Conservation (phyloP, 2,888 invertebrate genomes). For the Amphipyra berbera region DNA sequence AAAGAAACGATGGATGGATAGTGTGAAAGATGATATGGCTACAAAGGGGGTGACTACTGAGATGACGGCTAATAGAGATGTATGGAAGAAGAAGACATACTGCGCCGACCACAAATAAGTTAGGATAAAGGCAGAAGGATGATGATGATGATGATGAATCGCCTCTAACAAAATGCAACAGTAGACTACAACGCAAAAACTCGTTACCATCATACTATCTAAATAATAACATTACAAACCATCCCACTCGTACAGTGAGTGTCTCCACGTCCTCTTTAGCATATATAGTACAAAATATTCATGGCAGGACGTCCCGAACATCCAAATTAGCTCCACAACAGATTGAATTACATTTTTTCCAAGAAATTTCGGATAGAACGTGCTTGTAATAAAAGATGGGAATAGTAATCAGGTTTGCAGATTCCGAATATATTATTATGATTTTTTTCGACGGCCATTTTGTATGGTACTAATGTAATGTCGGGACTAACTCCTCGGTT, state of each 20-base stretch:
- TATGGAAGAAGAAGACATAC: too few relatives aligned
- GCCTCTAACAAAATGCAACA: too few relatives aligned
- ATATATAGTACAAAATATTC: conserved; percentile 43
- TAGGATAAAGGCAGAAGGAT: too few relatives aligned
- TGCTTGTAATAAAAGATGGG: conserved; percentile 49
- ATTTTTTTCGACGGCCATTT: conserved; percentile 24
- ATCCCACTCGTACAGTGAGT: neutral
- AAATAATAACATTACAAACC: too few relatives aligned
- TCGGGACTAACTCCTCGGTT: neutral
- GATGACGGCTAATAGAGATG: too few relatives aligned
- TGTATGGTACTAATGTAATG: neutral
- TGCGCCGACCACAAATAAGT: too few relatives aligned
- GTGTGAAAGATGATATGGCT: too few relatives aligned
- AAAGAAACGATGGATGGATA: too few relatives aligned
- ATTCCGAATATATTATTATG: conserved; percentile 38
- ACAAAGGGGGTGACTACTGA: too few relatives aligned
- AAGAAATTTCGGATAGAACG: conserved; percentile 54
- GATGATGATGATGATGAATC: too few relatives aligned
- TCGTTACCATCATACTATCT: too few relatives aligned
- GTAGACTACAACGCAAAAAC: too few relatives aligned
- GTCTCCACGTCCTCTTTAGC: conserved; percentile 1
- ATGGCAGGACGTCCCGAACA: conserved; percentile 22
- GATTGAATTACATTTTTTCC: conserved; percentile 66
- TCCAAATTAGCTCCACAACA: conserved; percentile 56
- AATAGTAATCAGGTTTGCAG: conserved; percentile 31